Evolutionary conservation across 1,140 invertebrate species (phyloP).

Genomic region (Andrena cerasifolii): DNA sequence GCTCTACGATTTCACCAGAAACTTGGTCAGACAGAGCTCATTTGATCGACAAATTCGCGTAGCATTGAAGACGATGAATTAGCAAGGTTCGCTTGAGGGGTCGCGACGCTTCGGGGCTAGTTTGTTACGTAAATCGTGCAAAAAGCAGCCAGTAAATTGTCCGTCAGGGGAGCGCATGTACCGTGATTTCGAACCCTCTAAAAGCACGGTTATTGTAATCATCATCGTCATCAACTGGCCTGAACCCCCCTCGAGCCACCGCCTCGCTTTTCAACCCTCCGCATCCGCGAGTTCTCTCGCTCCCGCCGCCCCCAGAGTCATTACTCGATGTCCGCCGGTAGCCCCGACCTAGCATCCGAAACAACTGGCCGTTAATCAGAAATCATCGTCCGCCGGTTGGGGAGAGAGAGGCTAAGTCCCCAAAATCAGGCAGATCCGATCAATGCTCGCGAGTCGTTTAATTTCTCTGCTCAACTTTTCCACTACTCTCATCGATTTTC

Average conservation of each 20-base stretch:
- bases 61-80: background rate
- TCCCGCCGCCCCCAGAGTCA: conserved; percentile 80
- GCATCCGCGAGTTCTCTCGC: conserved; percentile 70
- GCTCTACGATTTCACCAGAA: too few relatives aligned
- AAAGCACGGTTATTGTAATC: conserved; percentile 78
- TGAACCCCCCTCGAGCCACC: conserved; percentile 52
- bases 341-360: conserved; percentile 77
- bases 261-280: conserved; percentile 50
- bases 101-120: conserved; percentile 24
- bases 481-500: background rate
- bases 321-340: conserved; percentile 81
- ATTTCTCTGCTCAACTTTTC: background rate
- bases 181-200: conserved; percentile 70
- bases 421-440: conserved; percentile 58
- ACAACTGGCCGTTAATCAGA: conserved; percentile 82
- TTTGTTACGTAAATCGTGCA: conserved; percentile 37
- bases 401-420: conserved; percentile 58
- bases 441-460: conserved; percentile 38
- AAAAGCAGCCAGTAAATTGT: conserved; percentile 44
- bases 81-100: conserved; percentile 29
- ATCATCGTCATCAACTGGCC: conserved; percentile 73
- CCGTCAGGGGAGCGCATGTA: conserved; percentile 30
- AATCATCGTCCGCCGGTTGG: conserved; percentile 77
- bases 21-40: too few relatives aligned
- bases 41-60: too few relatives aligned